These are phyloP conservation scores for Chloroclystis v-ata DNA, from an alignment of 2,888 invertebrate genomes.

Conservation along the genomic window DNA sequence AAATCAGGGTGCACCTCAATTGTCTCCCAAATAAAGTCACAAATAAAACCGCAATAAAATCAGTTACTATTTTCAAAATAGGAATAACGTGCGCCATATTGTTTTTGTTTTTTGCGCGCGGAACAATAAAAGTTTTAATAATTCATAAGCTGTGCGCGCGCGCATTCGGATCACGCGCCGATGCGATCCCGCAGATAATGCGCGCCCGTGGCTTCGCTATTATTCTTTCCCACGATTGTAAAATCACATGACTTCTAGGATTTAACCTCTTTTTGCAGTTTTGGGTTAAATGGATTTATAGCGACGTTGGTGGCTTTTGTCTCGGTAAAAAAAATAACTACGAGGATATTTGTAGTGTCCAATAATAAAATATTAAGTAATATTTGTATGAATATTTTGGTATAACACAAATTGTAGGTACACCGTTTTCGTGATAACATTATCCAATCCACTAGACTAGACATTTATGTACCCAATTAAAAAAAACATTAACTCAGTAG, in stretches of 20 bases:
- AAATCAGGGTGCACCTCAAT: slow-evolving; percentile 40
- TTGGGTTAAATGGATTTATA: neutral
- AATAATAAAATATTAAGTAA: too few species aligned
- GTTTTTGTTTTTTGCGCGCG: slow-evolving; percentile 56
- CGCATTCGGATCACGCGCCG: slow-evolving; percentile 65
- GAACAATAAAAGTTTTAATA: slow-evolving; percentile 74
- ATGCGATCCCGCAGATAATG: slow-evolving; percentile 56
- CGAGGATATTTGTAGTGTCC: too few species aligned
- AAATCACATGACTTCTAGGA: slow-evolving; percentile 57
- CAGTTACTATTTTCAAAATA: slow-evolving; percentile 69
- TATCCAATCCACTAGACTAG: too few species aligned
- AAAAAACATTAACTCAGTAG: too few species aligned
- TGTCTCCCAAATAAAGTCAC: slow-evolving; percentile 63
- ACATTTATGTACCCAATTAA: too few species aligned
- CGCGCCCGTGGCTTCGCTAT: slow-evolving; percentile 45
- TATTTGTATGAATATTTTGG: too few species aligned
- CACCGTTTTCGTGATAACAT: too few species aligned
- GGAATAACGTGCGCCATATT: slow-evolving; percentile 53
- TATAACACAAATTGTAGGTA: too few species aligned
- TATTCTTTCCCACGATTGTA: slow-evolving; percentile 70
- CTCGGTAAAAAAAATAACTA: too few species aligned
- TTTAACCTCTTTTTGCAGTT: slow-evolving; percentile 14
- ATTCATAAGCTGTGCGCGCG: slow-evolving; percentile 65
- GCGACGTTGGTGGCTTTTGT: neutral
- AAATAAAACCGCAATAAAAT: slow-evolving; percentile 64